Evolutionary conservation across 2,113 vertebrate species (phyloP), one percentile per base, ranked within the genome.

Genomic region (Apodemus sylvaticus): DNA sequence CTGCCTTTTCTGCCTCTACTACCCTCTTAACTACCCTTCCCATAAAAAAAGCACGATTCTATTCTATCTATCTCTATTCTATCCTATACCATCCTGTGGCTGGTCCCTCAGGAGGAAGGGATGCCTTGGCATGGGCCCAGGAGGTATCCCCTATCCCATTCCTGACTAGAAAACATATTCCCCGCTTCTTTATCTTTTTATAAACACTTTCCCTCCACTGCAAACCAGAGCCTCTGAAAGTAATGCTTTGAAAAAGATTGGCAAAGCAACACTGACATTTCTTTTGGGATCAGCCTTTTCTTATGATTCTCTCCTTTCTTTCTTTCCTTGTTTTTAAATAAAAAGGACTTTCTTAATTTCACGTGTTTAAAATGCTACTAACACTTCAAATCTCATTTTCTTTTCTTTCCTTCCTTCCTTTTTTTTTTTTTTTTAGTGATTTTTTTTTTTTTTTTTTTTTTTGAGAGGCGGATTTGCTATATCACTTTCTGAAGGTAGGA

Each of bases 341-440:
- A 93, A 14, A 92, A 76, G 85, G 86, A 73, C 91, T 62, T 90
- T 96, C 60, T 48, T 92, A 45, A 90, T 96, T 88, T 90, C 26
- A 83, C 45, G 64, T 51, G 64, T 94, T 96, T 93, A 91, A 97
- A 95, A 94, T 93, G 64, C 48, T 88, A 83, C 90, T 93, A 83
- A 79, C 64, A 94, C 93, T 96, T 96, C 60, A 94, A 96, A 95
- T 86, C 53, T 86, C 79, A 90, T 95, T 94, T 94, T 90, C 68
- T 62, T 13, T 70, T 20, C 39, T 10, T 55, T 45, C 14, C n/a
- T n/a, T n/a, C n/a, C n/a, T n/a, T n/a, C n/a, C n/a, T n/a, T n/a
- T 22, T 36, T 42, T 3, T 7, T 74, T 14, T 10, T 7, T 31
- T 74, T 93, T 81, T n/a, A 68, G 66, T 85, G 53, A 34, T 74